These are phyloP conservation scores for Odocoileus virginianus DNA, from an alignment of 2,113 vertebrate genomes.

Conservation along the genomic window DNA sequence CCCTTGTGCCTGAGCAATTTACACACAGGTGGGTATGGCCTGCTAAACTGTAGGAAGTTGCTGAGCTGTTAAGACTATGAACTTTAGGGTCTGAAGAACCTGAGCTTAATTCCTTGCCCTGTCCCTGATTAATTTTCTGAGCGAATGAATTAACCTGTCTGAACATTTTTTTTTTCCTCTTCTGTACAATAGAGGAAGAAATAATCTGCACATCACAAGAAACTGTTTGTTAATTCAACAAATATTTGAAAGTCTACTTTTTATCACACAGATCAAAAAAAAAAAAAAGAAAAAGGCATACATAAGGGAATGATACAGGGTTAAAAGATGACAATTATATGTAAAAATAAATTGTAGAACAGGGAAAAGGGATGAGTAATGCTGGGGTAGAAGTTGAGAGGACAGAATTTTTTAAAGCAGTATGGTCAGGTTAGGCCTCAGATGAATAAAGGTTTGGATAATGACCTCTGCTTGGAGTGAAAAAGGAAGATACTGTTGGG, in stretches of 20 bases:
- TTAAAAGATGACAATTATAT: not conserved
- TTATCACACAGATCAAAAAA: not conserved
- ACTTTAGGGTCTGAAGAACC: not conserved
- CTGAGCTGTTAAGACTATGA: not conserved
- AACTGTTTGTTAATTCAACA: not conserved
- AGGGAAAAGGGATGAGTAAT: not conserved
- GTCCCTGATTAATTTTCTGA: not conserved
- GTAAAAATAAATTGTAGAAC: not conserved
- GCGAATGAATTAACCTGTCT: not conserved
- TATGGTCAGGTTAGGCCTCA: not conserved
- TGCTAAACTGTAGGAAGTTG: not conserved
- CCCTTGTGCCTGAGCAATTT: not conserved
- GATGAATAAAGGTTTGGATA: not conserved
- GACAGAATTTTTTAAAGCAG: not conserved
- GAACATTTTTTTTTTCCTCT: not conserved
- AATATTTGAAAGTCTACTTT: not conserved
- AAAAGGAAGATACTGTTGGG: not conserved
- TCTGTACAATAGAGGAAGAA: not conserved
- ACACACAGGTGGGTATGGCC: not conserved
- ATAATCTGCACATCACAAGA: not conserved
- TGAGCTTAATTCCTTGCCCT: not conserved
- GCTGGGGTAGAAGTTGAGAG: not conserved
- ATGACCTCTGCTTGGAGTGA: not conserved
- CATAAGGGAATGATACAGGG: not conserved
- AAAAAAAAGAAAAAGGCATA: not conserved